Evolutionary conservation across 2,888 invertebrate genomes (phyloP), one percentile per base, ranked within the genome.

Genomic region (Gerris lacustris): DNA sequence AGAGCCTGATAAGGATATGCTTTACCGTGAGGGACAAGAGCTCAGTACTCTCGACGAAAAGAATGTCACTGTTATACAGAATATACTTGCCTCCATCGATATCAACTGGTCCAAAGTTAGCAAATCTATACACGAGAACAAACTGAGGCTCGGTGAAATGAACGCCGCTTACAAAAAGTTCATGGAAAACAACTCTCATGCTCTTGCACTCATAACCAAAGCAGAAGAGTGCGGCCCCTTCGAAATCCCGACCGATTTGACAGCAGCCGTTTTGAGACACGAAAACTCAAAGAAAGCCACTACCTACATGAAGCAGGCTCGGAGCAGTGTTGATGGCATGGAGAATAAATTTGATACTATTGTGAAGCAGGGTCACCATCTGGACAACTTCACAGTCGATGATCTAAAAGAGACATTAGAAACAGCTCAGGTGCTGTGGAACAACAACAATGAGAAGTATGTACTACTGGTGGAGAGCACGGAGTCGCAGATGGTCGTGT

Each of bases 401-500:
- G 76, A 81, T 0, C 82, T 85, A 43, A 81, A 81, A 70, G 79
- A 73, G 74, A 79, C 74, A 9, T 72, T 77, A 44, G 63, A 6
- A 85, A 87, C 67, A 71, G 79, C 86, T 62, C 83, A 84, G 77
- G 83, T 86, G 86, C 88, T 62, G 81, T 91, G 72, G 81, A 85
- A 69, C 82, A 83, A 70, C 67, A 73, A 74, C 43, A 68, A 74
- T 72, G 77, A 80, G 17, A n/a, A 64, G 9, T 18, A 18, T 31
- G 7, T 18, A 7, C 9, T 9, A 9, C 18, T 64, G 17, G 31
- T 64, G 9, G 64, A 64, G 31, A 9, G 15, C 18, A 64, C 15
- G 68, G 96, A 96, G 81, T 91, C 92, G 0, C 94, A 96, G 80
- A 84, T 90, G 0, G 88, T 92, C n/a, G 89, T 95, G 69, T 96